Percentiles rank a stretch among this genome's conserved stretches.
phyloP scores from a whole-genome alignment of 2,797 vertebrate genomes.

The Decapterus maruadsi region DNA sequence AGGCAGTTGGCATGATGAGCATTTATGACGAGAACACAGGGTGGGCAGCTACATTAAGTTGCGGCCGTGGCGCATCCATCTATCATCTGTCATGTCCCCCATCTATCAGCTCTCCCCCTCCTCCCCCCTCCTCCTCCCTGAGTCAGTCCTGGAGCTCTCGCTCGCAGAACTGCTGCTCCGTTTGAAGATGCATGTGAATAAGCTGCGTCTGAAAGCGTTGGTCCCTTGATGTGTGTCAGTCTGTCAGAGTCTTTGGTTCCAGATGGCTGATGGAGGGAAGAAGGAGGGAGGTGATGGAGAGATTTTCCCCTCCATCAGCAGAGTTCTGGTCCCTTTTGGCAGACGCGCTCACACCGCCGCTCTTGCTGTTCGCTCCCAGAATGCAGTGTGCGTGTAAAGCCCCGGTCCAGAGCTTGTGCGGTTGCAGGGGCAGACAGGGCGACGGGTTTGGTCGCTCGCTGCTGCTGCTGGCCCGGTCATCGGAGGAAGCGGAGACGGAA shows the following conservation, averaged over 20 bases:
- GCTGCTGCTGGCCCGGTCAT: constrained; percentile 34
- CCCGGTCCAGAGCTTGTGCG: constrained; percentile 61
- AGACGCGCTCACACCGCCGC: constrained; percentile 44
- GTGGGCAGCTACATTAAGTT: constrained; percentile 16
- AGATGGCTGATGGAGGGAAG: constrained; percentile 38
- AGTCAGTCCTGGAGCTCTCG: constrained; percentile 21
- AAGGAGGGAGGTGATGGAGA: constrained; percentile 14
- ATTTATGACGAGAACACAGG: constrained; percentile 6
- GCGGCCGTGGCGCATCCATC: constrained; percentile 13
- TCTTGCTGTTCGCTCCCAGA: constrained; percentile 58
- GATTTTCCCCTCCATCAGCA: constrained; percentile 79
- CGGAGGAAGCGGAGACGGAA: constrained; percentile 45
- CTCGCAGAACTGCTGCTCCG: constrained; percentile 35
- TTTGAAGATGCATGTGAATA: constrained; percentile 44
- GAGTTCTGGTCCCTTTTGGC: constrained; percentile 72
- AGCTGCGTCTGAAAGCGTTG: constrained; percentile 12
- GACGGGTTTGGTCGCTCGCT: constrained; percentile 60
- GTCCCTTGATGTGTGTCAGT: constrained; percentile 70
- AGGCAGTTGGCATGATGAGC: constrained; percentile 6
- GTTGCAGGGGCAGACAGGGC: constrained; percentile 70
- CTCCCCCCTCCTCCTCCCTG: background rate
- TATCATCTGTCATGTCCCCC: constrained; percentile 23
- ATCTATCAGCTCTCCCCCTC: constrained; percentile 1
- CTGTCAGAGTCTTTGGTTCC: constrained; percentile 68
- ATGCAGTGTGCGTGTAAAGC: constrained; percentile 44